A percentile compares a stretch with the other conserved stretches of the same genome.
Conservation (phyloP, 2,113 vertebrate species). For the Poeciliopsis retropinna region DNA sequence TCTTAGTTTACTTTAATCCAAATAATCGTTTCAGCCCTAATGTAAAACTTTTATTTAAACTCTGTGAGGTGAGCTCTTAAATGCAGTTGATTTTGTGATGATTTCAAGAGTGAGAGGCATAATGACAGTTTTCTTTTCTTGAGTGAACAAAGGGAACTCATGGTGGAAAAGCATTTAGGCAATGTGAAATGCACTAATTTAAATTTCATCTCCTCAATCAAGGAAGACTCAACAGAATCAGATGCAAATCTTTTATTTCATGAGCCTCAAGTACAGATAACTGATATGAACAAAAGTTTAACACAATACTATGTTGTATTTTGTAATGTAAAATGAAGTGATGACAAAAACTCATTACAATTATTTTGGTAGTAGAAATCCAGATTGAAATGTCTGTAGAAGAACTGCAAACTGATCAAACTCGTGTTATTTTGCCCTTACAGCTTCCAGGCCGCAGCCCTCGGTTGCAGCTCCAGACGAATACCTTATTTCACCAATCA, state of each 20-base stretch:
- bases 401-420: constrained; percentile 6
- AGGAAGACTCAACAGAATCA: too few species aligned
- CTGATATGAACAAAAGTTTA: too few species aligned
- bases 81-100: background rate
- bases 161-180: too few species aligned
- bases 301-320: too few species aligned
- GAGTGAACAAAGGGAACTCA: background rate
- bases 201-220: too few species aligned
- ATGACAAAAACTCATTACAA: background rate
- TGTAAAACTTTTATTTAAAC: too few species aligned
- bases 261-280: too few species aligned
- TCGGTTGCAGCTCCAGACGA: constrained; percentile 85
- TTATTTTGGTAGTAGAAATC: too few species aligned
- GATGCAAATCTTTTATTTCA: too few species aligned
- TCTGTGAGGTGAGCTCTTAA: background rate
- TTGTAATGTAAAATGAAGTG: background rate
- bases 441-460: constrained; percentile 89
- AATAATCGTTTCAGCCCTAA: too few species aligned
- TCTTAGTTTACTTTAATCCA: too few species aligned
- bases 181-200: too few species aligned
- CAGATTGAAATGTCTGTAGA: background rate
- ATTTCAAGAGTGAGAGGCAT: background rate
- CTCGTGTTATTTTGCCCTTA: constrained; percentile 18
- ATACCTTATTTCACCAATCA: constrained; percentile 97
- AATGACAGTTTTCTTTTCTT: background rate